These are phyloP conservation scores for Trissonchulus sp. DNA, from an alignment of 2,888 invertebrate genomes.

Conservation along the genomic window DNA sequence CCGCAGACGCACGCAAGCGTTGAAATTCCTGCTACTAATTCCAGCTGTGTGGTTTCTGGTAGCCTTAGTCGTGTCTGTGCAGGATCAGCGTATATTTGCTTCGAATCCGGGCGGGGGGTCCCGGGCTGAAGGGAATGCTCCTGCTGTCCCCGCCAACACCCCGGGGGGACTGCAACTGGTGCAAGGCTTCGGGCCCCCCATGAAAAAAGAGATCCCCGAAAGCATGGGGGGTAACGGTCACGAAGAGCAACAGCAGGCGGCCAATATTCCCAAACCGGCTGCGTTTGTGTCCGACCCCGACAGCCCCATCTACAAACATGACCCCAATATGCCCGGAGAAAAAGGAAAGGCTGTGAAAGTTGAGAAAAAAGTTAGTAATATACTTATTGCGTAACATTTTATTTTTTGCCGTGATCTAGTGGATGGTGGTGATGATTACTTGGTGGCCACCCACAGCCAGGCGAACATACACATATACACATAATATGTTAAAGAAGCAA, in stretches of 20 bases:
- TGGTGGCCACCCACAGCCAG: no score
- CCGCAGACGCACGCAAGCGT: conserved; percentile 27
- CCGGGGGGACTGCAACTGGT: conserved; percentile 9
- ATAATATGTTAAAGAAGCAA: no score
- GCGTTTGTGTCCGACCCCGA: conserved; percentile 43
- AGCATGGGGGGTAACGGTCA: conserved; percentile 12
- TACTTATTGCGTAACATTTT: not conserved
- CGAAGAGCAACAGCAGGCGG: conserved; percentile 22
- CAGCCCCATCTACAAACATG: conserved; percentile 49
- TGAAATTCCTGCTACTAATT: conserved; percentile 44
- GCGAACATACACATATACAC: no score
- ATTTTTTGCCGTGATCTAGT: no score
- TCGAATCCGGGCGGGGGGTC: conserved; percentile 16
- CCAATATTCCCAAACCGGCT: conserved; percentile 45
- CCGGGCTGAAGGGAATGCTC: not conserved
- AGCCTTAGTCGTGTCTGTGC: conserved; percentile 40
- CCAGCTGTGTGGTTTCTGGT: conserved; percentile 48
- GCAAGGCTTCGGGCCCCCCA: conserved; percentile 33
- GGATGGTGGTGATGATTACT: no score
- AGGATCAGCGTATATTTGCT: conserved; percentile 25
- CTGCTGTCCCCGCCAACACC: not conserved
- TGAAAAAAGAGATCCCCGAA: conserved; percentile 25
- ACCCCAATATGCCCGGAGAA: conserved; percentile 46
- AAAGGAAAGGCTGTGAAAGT: conserved; percentile 47
- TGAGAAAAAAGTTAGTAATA: conserved; percentile 45